Percentiles rank a stretch among this genome's conserved stretches.
phyloP scores from a whole-genome alignment of 2,888 invertebrate species.

The Dryomyza anilis region DNA sequence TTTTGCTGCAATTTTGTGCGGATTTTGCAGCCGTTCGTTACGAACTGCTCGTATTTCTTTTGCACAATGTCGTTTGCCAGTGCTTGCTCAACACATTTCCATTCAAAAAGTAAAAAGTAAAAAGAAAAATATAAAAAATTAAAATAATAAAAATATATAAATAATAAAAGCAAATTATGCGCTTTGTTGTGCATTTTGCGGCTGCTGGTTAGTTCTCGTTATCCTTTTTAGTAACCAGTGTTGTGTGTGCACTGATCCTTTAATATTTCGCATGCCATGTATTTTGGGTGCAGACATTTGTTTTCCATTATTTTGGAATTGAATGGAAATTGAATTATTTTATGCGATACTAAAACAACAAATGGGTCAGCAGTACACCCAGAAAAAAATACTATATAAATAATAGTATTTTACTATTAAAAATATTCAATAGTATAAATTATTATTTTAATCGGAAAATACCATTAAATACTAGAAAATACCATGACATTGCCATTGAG shows the following conservation, averaged over 20 bases:
- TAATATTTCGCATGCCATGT: background rate
- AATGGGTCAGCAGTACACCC: background rate
- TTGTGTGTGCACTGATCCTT: background rate
- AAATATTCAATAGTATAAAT: no score
- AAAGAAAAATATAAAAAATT: background rate
- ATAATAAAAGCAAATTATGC: conserved; percentile 11
- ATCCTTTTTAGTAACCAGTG: background rate
- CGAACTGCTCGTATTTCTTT: background rate
- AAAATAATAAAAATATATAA: background rate
- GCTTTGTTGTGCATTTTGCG: conserved; percentile 9
- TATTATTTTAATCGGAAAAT: no score
- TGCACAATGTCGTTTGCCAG: background rate
- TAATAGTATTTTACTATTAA: no score
- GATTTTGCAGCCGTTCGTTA: background rate
- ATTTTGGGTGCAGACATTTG: conserved; percentile 14
- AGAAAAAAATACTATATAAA: no score
- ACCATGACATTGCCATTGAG: no score
- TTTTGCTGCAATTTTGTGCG: conserved; percentile 16
- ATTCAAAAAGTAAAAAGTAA: background rate
- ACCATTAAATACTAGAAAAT: no score
- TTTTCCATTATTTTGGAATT: conserved; percentile 24
- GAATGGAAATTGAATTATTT: conserved; percentile 20
- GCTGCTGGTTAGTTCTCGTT: background rate
- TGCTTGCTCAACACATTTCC: background rate
- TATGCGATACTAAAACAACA: no score